These are phyloP conservation scores for Corydoras maculifer DNA, from an alignment of 2,113 vertebrate genomes.

Conservation along the genomic window DNA sequence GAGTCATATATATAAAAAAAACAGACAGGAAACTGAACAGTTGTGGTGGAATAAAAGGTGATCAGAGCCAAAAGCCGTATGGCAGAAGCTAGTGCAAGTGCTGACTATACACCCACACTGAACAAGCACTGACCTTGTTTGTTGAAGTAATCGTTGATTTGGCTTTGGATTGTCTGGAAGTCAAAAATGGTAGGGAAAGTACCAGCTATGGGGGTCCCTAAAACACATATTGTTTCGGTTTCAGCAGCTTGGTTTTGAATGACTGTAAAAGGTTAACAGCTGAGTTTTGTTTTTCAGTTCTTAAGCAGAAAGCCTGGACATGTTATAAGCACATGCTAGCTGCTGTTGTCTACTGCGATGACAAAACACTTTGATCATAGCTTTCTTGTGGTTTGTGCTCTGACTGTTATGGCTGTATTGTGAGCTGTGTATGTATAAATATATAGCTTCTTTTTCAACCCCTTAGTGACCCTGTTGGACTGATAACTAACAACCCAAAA, in stretches of 20 bases:
- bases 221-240: background rate
- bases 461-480: no score
- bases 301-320: background rate
- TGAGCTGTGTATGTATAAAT: background rate
- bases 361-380: constrained; percentile 22
- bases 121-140: constrained; percentile 35
- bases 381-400: constrained; percentile 35
- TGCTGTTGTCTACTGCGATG: constrained; percentile 18
- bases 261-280: background rate
- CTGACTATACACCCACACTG: constrained; percentile 39
- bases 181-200: constrained; percentile 4
- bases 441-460: no score
- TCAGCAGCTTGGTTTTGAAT: background rate
- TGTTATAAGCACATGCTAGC: constrained; percentile 2
- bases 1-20: constrained; percentile 35
- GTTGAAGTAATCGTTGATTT: constrained; percentile 19
- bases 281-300: background rate
- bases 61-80: constrained; percentile 20
- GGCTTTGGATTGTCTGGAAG: background rate
- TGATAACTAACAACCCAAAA: no score
- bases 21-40: constrained; percentile 31
- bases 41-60: constrained; percentile 23
- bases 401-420: background rate
- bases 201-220: constrained; percentile 32
- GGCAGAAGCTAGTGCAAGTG: constrained; percentile 32